Evolutionary conservation across 1,140 invertebrate species (phyloP).

Genomic region (Solenopsis fugax): DNA sequence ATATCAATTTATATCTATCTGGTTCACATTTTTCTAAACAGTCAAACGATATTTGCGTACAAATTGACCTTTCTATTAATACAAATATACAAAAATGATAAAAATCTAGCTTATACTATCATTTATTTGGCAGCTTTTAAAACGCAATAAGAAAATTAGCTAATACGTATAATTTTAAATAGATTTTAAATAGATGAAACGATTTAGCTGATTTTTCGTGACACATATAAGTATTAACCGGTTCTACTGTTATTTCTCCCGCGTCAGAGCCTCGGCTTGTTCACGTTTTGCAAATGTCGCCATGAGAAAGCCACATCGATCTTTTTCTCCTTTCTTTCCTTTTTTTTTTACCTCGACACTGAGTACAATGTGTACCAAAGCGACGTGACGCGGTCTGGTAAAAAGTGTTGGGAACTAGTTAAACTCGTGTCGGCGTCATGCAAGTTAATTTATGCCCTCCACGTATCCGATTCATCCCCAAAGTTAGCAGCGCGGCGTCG

Average conservation of each 20-base stretch:
- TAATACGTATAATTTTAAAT: background rate
- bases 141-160: background rate
- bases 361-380: constrained; percentile 49
- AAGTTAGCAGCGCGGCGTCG: constrained; percentile 71
- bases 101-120: too few relatives aligned
- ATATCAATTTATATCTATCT: constrained; percentile 21
- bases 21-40: background rate
- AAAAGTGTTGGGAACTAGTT: constrained; percentile 76
- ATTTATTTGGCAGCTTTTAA: too few relatives aligned
- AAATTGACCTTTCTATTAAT: constrained; percentile 20
- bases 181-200: background rate
- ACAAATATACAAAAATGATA: too few relatives aligned
- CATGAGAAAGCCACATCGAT: background rate
- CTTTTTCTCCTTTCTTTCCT: background rate
- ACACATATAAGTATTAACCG: constrained; percentile 26
- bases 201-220: background rate
- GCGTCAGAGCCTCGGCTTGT: background rate
- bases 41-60: constrained; percentile 20
- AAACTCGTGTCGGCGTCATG: constrained; percentile 66
- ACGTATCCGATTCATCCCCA: constrained; percentile 76
- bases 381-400: constrained; percentile 60
- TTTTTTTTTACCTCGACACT: constrained; percentile 14
- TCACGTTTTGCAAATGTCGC: constrained; percentile 36
- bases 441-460: constrained; percentile 76
- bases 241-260: background rate